Conservation (phyloP, 2,113 vertebrate species). For the Neotoma lepida region DNA sequence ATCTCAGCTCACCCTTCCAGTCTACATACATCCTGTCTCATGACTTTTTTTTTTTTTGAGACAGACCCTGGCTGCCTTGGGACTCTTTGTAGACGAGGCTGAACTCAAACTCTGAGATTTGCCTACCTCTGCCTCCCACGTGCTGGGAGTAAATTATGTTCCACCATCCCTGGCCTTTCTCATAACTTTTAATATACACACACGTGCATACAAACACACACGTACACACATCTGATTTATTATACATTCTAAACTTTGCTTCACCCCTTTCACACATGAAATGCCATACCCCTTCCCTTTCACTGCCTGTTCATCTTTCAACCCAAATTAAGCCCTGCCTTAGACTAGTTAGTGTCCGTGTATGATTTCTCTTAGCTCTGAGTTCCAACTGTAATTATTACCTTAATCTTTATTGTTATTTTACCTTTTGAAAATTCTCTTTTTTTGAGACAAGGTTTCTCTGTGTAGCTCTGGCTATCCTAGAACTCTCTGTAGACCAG, state of each 20-base stretch:
- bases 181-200: neutral
- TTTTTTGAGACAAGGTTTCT: neutral
- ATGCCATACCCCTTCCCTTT: neutral
- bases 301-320: constrained; percentile 52
- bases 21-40: neutral
- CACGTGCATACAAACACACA: too few species aligned
- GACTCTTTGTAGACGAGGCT: neutral
- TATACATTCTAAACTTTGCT: neutral
- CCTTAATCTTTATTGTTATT: constrained; percentile 51
- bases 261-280: constrained; percentile 10
- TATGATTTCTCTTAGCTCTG: constrained; percentile 37
- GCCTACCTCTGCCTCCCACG: neutral
- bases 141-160: neutral
- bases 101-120: neutral
- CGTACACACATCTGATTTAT: neutral
- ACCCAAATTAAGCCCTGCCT: neutral
- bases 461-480: too few species aligned
- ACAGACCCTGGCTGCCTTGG: neutral
- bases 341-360: neutral
- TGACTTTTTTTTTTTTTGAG: neutral
- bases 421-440: neutral
- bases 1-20: neutral
- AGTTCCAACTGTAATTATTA: constrained; percentile 13
- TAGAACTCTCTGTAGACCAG: too few species aligned
- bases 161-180: neutral